Percentiles rank a stretch among this genome's conserved stretches.
These are phyloP conservation scores for Hoplodrina ambigua DNA, from an alignment of 2,888 invertebrate genomes.

Conservation along the genomic window DNA sequence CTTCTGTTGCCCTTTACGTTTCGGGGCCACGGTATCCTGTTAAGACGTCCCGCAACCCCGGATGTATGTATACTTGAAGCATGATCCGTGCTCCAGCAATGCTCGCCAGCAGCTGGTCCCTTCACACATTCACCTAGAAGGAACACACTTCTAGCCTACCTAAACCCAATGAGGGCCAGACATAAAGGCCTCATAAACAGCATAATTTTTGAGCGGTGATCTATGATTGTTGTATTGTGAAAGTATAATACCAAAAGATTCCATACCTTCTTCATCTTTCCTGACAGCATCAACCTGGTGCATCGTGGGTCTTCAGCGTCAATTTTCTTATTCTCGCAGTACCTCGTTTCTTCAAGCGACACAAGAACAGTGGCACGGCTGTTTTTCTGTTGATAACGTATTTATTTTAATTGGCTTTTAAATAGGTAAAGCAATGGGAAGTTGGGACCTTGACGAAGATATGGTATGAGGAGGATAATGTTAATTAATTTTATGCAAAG, in stretches of 20 bases:
- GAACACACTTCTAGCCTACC: no score
- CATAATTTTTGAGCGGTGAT: background rate
- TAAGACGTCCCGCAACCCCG: no score
- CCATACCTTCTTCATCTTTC: conserved; percentile 91
- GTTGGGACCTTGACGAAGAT: background rate
- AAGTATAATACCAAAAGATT: background rate
- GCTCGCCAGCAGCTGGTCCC: no score
- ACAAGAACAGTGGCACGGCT: conserved; percentile 92
- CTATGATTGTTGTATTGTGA: background rate
- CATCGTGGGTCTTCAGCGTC: conserved; percentile 95
- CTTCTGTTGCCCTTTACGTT: no score
- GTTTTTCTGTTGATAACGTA: conserved; percentile 87
- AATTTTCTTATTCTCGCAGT: conserved; percentile 91
- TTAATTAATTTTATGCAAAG: no score
- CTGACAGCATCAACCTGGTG: conserved; percentile 93
- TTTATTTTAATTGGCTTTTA: conserved; percentile 11
- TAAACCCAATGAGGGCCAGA: background rate
- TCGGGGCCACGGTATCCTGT: no score
- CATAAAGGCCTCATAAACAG: background rate
- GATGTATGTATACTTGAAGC: no score
- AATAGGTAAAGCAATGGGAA: background rate
- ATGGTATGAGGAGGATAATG: background rate
- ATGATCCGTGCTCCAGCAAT: no score
- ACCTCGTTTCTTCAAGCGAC: conserved; percentile 92
- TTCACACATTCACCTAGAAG: no score